Percentiles rank a stretch among this genome's conserved stretches.
These are phyloP conservation scores for Microctonus aethiopoides DNA, from an alignment of 2,888 invertebrate genomes.

Conservation along the genomic window DNA sequence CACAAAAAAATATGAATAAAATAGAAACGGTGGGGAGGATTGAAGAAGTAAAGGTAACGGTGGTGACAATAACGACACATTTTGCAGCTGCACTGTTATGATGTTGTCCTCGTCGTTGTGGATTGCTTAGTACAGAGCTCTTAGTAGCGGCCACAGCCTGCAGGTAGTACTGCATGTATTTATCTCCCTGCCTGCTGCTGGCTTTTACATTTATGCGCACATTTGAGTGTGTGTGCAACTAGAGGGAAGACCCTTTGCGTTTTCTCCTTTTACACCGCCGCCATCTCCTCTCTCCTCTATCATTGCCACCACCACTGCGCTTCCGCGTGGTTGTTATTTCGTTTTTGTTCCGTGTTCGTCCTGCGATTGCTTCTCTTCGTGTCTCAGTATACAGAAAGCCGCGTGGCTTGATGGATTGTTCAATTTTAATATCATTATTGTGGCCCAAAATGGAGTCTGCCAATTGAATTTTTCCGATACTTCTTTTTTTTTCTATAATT, in stretches of 20 bases:
- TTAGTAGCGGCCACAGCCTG: too few species aligned
- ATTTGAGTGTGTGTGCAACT: conserved; percentile 26
- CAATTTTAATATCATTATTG: conserved; percentile 3
- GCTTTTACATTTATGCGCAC: background rate
- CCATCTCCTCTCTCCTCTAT: conserved; percentile 5
- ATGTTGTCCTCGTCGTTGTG: conserved; percentile 29
- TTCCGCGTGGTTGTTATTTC: conserved; percentile 17
- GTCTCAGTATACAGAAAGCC: conserved; percentile 53
- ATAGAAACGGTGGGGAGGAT: background rate
- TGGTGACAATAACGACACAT: conserved; percentile 33
- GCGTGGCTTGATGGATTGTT: conserved; percentile 55
- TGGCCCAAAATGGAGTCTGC: background rate
- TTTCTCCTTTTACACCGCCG: background rate
- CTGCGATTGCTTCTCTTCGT: conserved; percentile 28
- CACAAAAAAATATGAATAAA: background rate
- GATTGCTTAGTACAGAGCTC: too few species aligned
- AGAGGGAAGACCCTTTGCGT: conserved; percentile 34
- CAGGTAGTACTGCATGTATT: too few species aligned
- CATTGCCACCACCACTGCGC: background rate
- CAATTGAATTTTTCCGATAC: conserved; percentile 9
- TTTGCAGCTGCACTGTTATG: conserved; percentile 42
- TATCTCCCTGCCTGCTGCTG: conserved; percentile 52
- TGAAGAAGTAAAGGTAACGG: background rate
- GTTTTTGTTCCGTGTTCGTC: conserved; percentile 6
- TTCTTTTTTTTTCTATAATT: background rate